These are phyloP conservation scores for Ligdia adustata DNA, from an alignment of 2,888 invertebrate species.

Conservation along the genomic window DNA sequence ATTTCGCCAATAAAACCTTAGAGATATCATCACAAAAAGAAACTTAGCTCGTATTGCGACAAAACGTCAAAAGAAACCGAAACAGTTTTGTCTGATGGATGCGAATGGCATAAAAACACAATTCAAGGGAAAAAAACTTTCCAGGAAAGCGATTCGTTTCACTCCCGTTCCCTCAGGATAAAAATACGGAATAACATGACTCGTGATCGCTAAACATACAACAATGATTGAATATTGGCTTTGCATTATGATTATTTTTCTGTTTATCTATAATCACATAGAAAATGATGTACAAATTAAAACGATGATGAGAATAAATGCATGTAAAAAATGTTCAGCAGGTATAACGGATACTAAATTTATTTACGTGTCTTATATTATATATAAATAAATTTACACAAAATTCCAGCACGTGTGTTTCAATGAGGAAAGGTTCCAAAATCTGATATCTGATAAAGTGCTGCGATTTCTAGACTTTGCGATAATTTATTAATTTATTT, in stretches of 20 bases:
- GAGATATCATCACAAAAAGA: constrained; percentile 14
- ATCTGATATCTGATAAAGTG: too few relatives aligned
- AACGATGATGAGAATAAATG: background rate
- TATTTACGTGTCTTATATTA: too few relatives aligned
- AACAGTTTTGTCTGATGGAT: constrained; percentile 25
- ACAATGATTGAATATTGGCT: constrained; percentile 14
- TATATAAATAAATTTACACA: too few relatives aligned
- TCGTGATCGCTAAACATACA: constrained; percentile 22
- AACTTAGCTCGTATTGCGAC: constrained; percentile 18
- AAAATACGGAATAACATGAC: constrained; percentile 28
- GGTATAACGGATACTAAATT: too few relatives aligned
- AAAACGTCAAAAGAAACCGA: constrained; percentile 21
- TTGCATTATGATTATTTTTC: constrained; percentile 2
- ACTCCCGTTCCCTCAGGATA: constrained; percentile 37
- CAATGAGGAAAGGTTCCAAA: too few relatives aligned
- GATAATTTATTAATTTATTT: too few relatives aligned
- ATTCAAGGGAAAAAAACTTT: constrained; percentile 25
- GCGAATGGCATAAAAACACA: constrained; percentile 26
- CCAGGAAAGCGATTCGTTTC: constrained; percentile 40
- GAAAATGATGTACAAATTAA: background rate
- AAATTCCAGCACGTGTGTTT: too few relatives aligned
- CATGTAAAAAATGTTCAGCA: too few relatives aligned
- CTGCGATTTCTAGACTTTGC: too few relatives aligned
- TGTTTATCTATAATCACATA: too few relatives aligned
- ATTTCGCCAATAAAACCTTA: constrained; percentile 3